Base-by-base conservation (phyloP, 1,140 invertebrate genomes). In the Prorops nasuta region DNA sequence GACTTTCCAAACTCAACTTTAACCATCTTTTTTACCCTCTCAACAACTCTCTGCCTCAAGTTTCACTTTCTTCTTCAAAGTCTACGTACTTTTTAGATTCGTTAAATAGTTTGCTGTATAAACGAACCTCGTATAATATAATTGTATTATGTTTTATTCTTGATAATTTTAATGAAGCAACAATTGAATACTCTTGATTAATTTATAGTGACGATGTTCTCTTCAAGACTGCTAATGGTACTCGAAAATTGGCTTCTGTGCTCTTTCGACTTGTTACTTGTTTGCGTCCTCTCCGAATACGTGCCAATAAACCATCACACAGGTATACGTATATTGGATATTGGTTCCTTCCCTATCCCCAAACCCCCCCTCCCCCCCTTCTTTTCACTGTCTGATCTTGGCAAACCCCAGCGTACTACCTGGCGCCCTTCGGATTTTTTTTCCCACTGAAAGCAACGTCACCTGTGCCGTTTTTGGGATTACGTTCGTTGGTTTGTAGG, bases 401-500 rank as follows among this genome's bases (percentile, higher is more conserved):
- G 28, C 37, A 38, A 32, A n/a, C 39, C 44, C 20, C 43, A 34
- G 46, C 39, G 46, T 39, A 45, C 53, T 28, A 18, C 15, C 36
- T 51, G 51, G 49, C 44, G 43, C 38, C 14, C 35, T 28, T 10
- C 37, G 28, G 41, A 41, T 57, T 61, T 66, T 62, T 69, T 58
- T 57, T 60, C 51, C 51, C 58, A 36, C 49, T 51, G 37, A 51
- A 65, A 64, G 65, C 60, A 62, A 57, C 64, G 63, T 75, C 73
- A 76, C 75, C 75, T 77, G 75, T 74, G 63, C 65, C 63, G 51
- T 68, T 72, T 67, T 68, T 56, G 52, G 72, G 73, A 75, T 76
- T 74, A 77, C 66, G 62, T 69, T 69, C 72, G 69, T 74, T 64
- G 55, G 58, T 65, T 62, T 45, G 42, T 54, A 54, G 44, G 50